Conservation (phyloP, 2,113 vertebrate genomes). For the Cyrtonyx montezumae region DNA sequence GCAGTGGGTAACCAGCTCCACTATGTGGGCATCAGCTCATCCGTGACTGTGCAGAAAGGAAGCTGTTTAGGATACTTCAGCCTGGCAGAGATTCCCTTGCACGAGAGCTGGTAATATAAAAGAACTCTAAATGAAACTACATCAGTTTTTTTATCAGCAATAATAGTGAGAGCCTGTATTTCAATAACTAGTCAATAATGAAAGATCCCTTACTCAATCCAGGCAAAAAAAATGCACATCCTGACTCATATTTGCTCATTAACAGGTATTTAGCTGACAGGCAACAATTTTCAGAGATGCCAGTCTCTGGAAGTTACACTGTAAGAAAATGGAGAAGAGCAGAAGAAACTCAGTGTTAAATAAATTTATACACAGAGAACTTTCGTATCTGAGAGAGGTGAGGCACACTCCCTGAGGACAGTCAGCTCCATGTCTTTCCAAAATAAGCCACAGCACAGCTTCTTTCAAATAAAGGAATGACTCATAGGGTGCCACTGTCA, state of each 20-base stretch:
- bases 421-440: not conserved
- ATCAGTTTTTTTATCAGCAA: not conserved
- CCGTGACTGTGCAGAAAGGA: not conserved
- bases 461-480: conserved; percentile 11
- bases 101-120: not conserved
- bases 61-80: not conserved
- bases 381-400: not conserved
- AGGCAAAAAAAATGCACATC: not conserved
- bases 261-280: not conserved
- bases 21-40: not conserved
- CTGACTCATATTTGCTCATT: not conserved
- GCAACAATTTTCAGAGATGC: not conserved
- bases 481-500: conserved; percentile 37
- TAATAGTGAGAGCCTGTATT: not conserved
- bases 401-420: not conserved
- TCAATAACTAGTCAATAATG: not conserved
- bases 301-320: not conserved
- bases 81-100: not conserved
- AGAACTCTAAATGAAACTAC: not conserved
- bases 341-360: not conserved
- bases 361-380: not conserved
- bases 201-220: not conserved
- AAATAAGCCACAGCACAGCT: not conserved
- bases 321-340: not conserved
- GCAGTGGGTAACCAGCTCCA: not conserved